Evolutionary conservation across 2,113 vertebrate genomes (phyloP), one percentile per base, ranked within the genome.

Genomic region (Tragelaphus scriptus): DNA sequence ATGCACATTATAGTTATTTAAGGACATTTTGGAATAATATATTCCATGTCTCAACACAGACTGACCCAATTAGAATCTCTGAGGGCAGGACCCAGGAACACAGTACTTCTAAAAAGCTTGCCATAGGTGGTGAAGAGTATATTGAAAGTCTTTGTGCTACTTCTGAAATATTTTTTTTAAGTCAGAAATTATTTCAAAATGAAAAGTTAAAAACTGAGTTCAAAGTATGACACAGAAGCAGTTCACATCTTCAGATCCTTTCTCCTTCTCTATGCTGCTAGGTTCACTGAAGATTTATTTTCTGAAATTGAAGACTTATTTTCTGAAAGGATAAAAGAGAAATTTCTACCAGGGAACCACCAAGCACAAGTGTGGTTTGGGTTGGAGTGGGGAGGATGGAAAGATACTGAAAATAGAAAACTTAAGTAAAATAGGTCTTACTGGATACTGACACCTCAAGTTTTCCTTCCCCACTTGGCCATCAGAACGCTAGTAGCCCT

Each of bases 121-220:
- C 82, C 75, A 87, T 11, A 86, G 89, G n/a, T n/a, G 25, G 23
- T 30, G 25, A 85, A 59, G 23, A 47, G 32, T 49, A 82, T n/a
- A 49, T 40, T 40, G 17, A 88, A 95, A 93, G 47, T 44, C 82
- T 86, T 26, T 79, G 51, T 36, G 61, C 8, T 61, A 94, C 68
- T 85, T 95, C 58, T 47, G 13, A 47, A 87, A 95, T 30, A 19
- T 49, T 86, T 95, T 86, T 85, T 47, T 1, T 63, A 89, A 89
- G 79, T 55, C 17, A 80, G 85, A 92, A 92, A 59, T 90, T 85
- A 94, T 79, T 96, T 90, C 59, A 94, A 96, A 86, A 93, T 89
- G 16, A 75, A 90, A 90, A 94, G 53, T 58, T 96, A 88, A 56
- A 96, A 97, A 88, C 1, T 88, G 51, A 85, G 58, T 40, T 94